Evolutionary conservation across 2,113 vertebrate genomes (phyloP).

Genomic region (Anguilla japonica): DNA sequence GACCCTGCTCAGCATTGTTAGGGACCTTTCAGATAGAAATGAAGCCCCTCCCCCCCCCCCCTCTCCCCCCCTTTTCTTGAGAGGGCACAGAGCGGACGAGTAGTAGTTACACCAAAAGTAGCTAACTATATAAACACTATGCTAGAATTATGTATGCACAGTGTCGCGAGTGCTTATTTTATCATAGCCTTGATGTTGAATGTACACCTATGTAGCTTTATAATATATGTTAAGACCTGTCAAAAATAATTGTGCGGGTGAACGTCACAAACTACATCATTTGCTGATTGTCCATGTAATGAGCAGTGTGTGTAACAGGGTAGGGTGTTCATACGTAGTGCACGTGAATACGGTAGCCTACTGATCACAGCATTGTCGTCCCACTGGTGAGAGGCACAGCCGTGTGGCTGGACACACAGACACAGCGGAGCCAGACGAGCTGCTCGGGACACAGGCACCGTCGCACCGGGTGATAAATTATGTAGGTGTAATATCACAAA

Average conservation of each 20-base stretch:
- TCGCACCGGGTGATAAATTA: conserved; percentile 70
- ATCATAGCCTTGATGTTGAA: not conserved
- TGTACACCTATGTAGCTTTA: not conserved
- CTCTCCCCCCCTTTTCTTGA: too few species aligned
- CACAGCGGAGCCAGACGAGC: conserved; percentile 57
- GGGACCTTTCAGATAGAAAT: not conserved
- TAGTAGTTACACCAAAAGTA: too few species aligned
- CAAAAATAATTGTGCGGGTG: not conserved
- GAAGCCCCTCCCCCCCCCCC: too few species aligned
- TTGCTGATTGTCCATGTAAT: not conserved
- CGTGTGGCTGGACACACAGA: conserved; percentile 35
- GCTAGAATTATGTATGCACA: too few species aligned
- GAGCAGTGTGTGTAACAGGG: not conserved
- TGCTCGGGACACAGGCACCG: conserved; percentile 57
- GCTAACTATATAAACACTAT: too few species aligned
- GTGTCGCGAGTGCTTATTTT: too few species aligned
- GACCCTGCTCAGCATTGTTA: not conserved
- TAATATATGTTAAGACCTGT: not conserved
- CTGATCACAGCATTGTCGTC: not conserved
- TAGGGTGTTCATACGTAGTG: not conserved
- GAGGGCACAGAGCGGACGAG: too few species aligned
- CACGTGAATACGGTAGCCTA: not conserved
- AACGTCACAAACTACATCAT: not conserved
- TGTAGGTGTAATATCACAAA: conserved; percentile 72
- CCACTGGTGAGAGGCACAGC: not conserved